Conservation (phyloP, 2,113 vertebrate species). For the Catharus fuscescens region DNA sequence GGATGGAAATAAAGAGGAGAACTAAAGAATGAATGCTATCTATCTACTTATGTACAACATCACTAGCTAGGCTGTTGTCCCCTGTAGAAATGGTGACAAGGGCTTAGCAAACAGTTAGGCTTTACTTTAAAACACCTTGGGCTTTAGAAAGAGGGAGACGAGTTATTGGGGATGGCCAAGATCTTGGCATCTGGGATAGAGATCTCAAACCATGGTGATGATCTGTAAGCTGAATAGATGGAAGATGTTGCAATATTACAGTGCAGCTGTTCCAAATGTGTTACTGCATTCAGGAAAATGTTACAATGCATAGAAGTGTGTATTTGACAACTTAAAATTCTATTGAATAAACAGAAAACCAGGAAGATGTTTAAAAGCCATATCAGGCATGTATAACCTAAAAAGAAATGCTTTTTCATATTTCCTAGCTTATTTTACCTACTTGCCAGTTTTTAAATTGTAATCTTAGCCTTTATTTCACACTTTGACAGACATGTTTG, state of each 20-base stretch:
- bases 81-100: not conserved
- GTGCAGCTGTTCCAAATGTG: not conserved
- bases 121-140: not conserved
- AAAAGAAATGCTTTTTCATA: not conserved
- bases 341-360: not conserved
- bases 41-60: rapidly evolving
- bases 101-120: not conserved
- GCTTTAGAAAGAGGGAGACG: not conserved
- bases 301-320: not conserved
- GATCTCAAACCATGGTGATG: not conserved
- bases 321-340: not conserved
- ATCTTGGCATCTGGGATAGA: not conserved
- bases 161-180: not conserved
- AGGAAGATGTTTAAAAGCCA: not conserved
- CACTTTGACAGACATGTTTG: not conserved
- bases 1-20: not conserved
- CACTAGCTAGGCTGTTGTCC: not conserved
- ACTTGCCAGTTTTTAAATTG: not conserved
- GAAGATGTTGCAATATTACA: not conserved
- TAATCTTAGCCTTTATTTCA: not conserved
- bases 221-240: not conserved
- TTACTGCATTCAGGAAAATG: not conserved
- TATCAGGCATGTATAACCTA: not conserved
- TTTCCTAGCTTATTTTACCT: not conserved
- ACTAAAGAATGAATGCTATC: not conserved